These are phyloP conservation scores for Xanthia togata DNA, from an alignment of 2,888 invertebrate genomes.

Conservation along the genomic window DNA sequence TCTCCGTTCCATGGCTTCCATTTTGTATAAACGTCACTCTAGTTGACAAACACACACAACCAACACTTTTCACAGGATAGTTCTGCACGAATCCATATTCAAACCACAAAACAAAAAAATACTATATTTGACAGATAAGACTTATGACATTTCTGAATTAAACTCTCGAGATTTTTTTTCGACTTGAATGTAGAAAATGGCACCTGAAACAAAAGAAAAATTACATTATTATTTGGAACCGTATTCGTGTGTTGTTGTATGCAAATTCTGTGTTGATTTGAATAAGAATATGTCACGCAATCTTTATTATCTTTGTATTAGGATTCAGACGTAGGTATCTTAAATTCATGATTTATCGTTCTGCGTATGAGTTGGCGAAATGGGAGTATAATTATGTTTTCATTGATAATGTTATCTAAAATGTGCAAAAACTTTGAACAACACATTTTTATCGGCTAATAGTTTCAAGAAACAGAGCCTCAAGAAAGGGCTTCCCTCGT, in stretches of 20 bases:
- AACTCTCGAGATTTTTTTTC: conserved; percentile 29
- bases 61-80: conserved; percentile 66
- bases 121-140: conserved; percentile 33
- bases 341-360: conserved; percentile 13
- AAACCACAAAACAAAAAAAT: conserved; percentile 43
- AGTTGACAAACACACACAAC: conserved; percentile 60
- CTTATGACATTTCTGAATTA: conserved; percentile 43
- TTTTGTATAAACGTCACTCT: conserved; percentile 70
- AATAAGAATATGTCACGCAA: conserved; percentile 21
- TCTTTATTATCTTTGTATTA: conserved; percentile 28
- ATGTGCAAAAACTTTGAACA: no score
- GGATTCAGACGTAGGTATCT: conserved; percentile 12
- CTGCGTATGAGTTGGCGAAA: background rate
- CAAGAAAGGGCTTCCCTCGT: background rate
- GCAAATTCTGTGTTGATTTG: conserved; percentile 14
- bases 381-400: background rate
- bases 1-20: conserved; percentile 87
- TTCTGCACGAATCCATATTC: conserved; percentile 67
- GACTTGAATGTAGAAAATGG: conserved; percentile 26
- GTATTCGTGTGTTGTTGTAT: conserved; percentile 9
- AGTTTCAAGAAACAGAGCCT: background rate
- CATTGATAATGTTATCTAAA: conserved; percentile 6
- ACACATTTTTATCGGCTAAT: background rate
- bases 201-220: conserved; percentile 71
- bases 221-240: conserved; percentile 16